Evolutionary conservation across 2,888 invertebrate species (phyloP), one percentile per base, ranked within the genome.

Genomic region (Stenotaenia linearis): DNA sequence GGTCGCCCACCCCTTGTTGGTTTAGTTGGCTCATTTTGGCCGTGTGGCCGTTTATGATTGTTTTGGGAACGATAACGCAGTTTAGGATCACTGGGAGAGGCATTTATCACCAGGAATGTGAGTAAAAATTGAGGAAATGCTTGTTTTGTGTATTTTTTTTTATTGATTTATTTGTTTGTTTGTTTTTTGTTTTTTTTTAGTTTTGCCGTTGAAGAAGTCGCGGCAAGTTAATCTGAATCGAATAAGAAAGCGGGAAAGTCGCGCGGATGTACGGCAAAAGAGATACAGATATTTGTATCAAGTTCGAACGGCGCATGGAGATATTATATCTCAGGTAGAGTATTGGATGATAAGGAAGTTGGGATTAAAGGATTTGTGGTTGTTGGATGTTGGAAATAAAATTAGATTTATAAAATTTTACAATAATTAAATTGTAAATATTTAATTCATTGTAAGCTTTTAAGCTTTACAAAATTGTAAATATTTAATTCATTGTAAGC

Each of bases 201-300:
- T 86, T 82, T 87, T 87, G 81, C 88, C 88, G 80, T 85, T 88
- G 81, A 88, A 88, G 83, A 88, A 88, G 83, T 85, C 86, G 28
- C 85, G 88, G 77, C 84, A 84, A 81, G 85, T 85, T 83, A 86
- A 85, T 83, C 84, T 84, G 81, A 86, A 87, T 81, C 86, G 89
- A 81, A 86, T 88, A 37, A 86, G 92, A 82, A 92, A 92, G 0
- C 89, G 92, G 80, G 92, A 93, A 84, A 92, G 92, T 80, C 89
- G 92, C 79, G 93, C 93, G 81, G 92, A 95, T 84, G 91, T 93
- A 83, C 89, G 95, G 0, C 96, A 96, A 0, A 95, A 95, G 86
- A 95, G 95, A 84, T 97, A 96, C 86, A 92, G 94, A 83, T 97
- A 97, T 84, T 92, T 95, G 82, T 95, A 95, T 88, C 95, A 95